phyloP scores from a whole-genome alignment of 2,113 vertebrate genomes.

The Montifringilla adamsi region DNA sequence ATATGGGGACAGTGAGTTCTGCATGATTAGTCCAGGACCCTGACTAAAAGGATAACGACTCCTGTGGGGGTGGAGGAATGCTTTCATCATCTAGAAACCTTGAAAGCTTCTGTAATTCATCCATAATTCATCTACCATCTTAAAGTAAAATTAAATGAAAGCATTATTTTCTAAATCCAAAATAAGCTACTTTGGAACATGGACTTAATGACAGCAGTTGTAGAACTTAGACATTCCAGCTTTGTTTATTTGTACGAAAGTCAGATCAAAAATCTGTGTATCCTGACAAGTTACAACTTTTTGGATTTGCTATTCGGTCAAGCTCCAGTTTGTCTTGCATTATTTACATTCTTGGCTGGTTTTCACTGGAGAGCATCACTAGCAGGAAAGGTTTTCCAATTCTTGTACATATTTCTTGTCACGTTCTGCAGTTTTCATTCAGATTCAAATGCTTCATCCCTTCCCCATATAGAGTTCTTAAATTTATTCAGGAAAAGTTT shows the following conservation, averaged over 20 bases:
- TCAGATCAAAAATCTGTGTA: background rate
- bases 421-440: slow-evolving; percentile 39
- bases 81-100: background rate
- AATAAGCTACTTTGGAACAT: background rate
- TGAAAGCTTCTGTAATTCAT: background rate
- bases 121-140: background rate
- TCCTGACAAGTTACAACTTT: background rate
- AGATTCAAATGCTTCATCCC: slow-evolving; percentile 38
- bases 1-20: background rate
- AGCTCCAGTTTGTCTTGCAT: background rate
- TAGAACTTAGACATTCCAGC: background rate
- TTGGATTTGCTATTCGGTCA: background rate
- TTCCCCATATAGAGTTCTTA: background rate
- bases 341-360: background rate
- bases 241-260: background rate
- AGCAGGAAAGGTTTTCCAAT: slow-evolving; percentile 9
- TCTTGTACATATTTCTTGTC: slow-evolving; percentile 21
- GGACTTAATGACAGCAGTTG: background rate
- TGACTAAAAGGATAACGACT: background rate
- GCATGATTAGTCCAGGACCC: background rate
- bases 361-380: background rate
- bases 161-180: background rate
- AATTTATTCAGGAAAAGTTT: slow-evolving; percentile 58
- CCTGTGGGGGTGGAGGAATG: background rate
- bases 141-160: background rate